These are phyloP conservation scores for Heliconius ismenius DNA, from an alignment of 2,888 invertebrate genomes.

Conservation along the genomic window DNA sequence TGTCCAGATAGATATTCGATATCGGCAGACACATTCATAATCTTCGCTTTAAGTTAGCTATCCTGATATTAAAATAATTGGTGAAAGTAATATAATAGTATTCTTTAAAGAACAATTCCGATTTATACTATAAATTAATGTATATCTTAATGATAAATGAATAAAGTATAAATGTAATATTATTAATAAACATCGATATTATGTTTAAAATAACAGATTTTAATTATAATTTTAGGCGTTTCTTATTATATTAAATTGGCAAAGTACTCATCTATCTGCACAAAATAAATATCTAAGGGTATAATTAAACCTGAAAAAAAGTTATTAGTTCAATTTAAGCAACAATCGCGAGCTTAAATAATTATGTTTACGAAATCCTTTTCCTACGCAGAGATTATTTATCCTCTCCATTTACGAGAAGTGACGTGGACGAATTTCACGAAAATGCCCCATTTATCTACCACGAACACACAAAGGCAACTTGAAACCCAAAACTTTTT, in stretches of 20 bases:
- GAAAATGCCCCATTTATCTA: constrained; percentile 80
- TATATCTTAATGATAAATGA: too few relatives aligned
- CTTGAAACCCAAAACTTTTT: constrained; percentile 80
- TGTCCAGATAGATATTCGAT: constrained; percentile 79
- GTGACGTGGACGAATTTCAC: constrained; percentile 80
- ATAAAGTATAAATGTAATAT: too few relatives aligned
- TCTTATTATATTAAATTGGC: constrained; percentile 26
- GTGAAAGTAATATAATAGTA: neutral
- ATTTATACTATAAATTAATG: neutral
- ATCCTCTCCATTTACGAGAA: constrained; percentile 77
- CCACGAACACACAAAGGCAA: constrained; percentile 76
- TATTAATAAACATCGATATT: neutral
- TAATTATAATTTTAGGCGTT: constrained; percentile 13
- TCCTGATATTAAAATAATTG: constrained; percentile 77
- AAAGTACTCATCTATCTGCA: constrained; percentile 26
- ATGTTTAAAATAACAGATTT: neutral
- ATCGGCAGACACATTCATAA: constrained; percentile 81
- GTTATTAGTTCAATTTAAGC: constrained; percentile 63
- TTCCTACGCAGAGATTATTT: constrained; percentile 80
- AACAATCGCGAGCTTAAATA: constrained; percentile 80
- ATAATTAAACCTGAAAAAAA: constrained; percentile 67
- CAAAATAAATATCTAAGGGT: constrained; percentile 62
- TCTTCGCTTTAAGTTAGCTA: constrained; percentile 74
- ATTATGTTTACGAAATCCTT: constrained; percentile 81
- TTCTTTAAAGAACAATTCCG: neutral